Evolutionary conservation across 2,797 vertebrate species (phyloP).

Genomic region (Clamator glandarius): DNA sequence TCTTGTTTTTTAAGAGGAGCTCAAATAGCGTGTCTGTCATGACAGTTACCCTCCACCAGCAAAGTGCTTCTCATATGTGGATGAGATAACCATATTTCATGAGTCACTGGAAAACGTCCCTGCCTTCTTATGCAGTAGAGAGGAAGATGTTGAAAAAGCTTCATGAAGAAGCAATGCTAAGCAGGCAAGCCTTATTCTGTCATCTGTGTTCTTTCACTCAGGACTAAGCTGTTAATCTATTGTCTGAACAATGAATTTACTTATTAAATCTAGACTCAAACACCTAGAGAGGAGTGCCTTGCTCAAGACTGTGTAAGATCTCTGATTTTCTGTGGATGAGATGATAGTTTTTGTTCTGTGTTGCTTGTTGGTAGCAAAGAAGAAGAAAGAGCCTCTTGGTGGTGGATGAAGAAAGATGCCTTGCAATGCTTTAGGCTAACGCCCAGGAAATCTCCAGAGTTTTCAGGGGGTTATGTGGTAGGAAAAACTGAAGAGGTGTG

Average conservation of each 20-base stretch:
- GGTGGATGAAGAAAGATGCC: not conserved
- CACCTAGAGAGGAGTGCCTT: not conserved
- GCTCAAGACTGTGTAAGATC: not conserved
- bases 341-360: not conserved
- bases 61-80: not conserved
- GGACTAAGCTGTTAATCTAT: not conserved
- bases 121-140: not conserved
- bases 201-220: not conserved
- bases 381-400: not conserved
- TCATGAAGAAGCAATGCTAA: not conserved
- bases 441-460: not conserved
- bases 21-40: not conserved
- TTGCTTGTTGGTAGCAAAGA: not conserved
- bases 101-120: not conserved
- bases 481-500: not conserved
- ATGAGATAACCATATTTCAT: slow-evolving; percentile 3
- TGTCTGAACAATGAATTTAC: not conserved
- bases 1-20: not conserved
- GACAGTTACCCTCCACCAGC: not conserved
- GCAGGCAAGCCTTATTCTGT: not conserved
- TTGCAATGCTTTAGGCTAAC: not conserved
- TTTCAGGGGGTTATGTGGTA: not conserved
- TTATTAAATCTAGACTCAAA: not conserved
- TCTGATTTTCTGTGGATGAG: not conserved
- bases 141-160: not conserved